These are phyloP conservation scores for Siderastrea radians DNA, from an alignment of 92 coral and sea anemone species.

Conservation along the genomic window DNA sequence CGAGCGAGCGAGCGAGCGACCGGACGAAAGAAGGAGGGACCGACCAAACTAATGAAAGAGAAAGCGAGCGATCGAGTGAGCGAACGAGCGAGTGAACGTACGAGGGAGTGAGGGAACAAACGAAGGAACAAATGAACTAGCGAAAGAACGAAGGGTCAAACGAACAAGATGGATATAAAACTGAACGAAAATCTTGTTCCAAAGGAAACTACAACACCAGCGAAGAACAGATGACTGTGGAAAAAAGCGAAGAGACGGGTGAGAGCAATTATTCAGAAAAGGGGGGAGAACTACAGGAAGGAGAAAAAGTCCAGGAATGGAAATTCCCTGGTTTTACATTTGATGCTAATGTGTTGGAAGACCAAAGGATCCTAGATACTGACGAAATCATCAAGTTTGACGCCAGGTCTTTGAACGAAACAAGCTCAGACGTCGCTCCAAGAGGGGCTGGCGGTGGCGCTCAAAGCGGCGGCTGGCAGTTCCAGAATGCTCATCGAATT, in stretches of 20 bases:
- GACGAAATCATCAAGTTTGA: slow-evolving; percentile 30
- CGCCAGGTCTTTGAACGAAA: background rate
- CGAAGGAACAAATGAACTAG: background rate
- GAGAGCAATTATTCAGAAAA: background rate
- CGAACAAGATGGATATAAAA: background rate
- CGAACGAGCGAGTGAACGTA: background rate
- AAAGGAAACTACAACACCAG: background rate
- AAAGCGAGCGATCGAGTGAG: background rate
- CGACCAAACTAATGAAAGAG: no score
- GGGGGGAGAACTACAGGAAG: slow-evolving; percentile 4
- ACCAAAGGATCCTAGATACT: slow-evolving; percentile 55
- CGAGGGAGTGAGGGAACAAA: background rate
- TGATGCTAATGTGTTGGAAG: slow-evolving; percentile 65
- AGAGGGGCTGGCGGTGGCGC: background rate
- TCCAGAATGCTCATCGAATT: slow-evolving; percentile 40
- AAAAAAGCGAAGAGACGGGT: background rate
- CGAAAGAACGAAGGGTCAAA: background rate
- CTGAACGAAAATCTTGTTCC: background rate
- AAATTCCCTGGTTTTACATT: slow-evolving; percentile 11
- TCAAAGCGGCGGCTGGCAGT: slow-evolving; percentile 48
- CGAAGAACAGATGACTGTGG: background rate
- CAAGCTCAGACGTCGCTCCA: background rate
- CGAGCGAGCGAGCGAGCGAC: no score
- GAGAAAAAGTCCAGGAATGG: slow-evolving; percentile 3
- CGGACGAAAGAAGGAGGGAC: no score